Conservation (phyloP, 2,797 vertebrate genomes). For the Esox masquinongy region DNA sequence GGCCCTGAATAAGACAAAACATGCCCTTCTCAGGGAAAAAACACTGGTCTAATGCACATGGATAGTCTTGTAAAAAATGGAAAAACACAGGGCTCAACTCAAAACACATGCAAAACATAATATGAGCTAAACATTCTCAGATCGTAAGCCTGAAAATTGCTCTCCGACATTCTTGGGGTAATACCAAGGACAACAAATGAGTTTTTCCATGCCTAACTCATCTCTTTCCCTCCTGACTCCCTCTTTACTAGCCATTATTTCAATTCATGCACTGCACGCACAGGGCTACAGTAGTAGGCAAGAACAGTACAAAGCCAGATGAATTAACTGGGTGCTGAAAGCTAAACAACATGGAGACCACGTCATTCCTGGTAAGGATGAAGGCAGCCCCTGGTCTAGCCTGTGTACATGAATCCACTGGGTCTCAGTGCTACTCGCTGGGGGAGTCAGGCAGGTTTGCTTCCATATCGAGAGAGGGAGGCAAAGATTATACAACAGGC, state of each 20-base stretch:
- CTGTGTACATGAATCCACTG: constrained; percentile 7
- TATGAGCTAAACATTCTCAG: constrained; percentile 32
- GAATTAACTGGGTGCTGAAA: constrained; percentile 11
- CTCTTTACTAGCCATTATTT: constrained; percentile 1
- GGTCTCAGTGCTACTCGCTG: background rate
- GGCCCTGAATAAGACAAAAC: constrained; percentile 73
- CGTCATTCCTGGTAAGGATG: constrained; percentile 4
- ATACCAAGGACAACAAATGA: constrained; percentile 13
- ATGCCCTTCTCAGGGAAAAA: constrained; percentile 45
- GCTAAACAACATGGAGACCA: constrained; percentile 1
- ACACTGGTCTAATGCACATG: constrained; percentile 37
- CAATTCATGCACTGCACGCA: background rate
- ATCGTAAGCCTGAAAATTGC: constrained; percentile 14
- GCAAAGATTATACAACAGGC: constrained; percentile 41
- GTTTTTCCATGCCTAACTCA: background rate
- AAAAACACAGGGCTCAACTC: constrained; percentile 22
- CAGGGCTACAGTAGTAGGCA: background rate
- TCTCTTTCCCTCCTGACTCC: background rate
- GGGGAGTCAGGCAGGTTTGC: constrained; percentile 7
- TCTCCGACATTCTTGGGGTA: constrained; percentile 18
- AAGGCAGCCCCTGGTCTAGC: constrained; percentile 7
- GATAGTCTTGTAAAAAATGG: constrained; percentile 39
- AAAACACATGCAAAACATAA: constrained; percentile 33
- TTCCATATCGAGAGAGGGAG: constrained; percentile 30
- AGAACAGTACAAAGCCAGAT: background rate